Evolutionary conservation across 2,888 invertebrate species (phyloP).

Genomic region (Terebella lapidaria): DNA sequence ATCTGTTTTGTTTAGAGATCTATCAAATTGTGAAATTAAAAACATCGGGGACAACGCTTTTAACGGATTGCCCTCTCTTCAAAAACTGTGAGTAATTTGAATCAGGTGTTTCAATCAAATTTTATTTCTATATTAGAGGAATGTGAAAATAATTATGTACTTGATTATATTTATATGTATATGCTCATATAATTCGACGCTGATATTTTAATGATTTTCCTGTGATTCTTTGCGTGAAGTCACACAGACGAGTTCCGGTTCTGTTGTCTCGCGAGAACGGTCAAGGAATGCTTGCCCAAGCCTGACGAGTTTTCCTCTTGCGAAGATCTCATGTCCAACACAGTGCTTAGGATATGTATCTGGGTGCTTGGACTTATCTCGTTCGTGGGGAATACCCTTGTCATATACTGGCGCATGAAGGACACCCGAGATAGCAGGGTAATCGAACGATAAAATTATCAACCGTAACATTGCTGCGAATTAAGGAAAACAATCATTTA

Average conservation of each 20-base stretch:
- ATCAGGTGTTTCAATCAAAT: too few relatives aligned
- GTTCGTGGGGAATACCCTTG: conserved; percentile 41
- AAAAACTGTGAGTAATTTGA: conserved; percentile 36
- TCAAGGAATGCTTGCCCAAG: conserved; percentile 39
- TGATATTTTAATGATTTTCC: too few relatives aligned
- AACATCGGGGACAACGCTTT: conserved; percentile 40
- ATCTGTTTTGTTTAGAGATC: conserved; percentile 41
- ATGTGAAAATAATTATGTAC: too few relatives aligned
- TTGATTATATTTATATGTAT: too few relatives aligned
- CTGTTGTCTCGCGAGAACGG: conserved; percentile 51
- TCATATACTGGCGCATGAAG: conserved; percentile 41
- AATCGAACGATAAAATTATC: background rate
- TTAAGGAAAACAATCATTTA: too few relatives aligned
- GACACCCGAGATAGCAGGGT: conserved; percentile 55
- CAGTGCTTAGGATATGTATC: conserved; percentile 39
- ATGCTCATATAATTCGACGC: too few relatives aligned
- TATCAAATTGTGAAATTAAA: conserved; percentile 36
- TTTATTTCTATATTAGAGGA: too few relatives aligned
- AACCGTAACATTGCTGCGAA: too few relatives aligned
- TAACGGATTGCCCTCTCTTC: conserved; percentile 34
- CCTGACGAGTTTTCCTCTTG: conserved; percentile 50
- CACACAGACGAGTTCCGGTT: conserved; percentile 53
- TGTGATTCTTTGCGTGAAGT: too few relatives aligned
- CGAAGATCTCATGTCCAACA: conserved; percentile 50
- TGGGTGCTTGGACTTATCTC: conserved; percentile 46